Evolutionary conservation across 2,888 invertebrate genomes (phyloP).

Genomic region (Dryomyza anilis): DNA sequence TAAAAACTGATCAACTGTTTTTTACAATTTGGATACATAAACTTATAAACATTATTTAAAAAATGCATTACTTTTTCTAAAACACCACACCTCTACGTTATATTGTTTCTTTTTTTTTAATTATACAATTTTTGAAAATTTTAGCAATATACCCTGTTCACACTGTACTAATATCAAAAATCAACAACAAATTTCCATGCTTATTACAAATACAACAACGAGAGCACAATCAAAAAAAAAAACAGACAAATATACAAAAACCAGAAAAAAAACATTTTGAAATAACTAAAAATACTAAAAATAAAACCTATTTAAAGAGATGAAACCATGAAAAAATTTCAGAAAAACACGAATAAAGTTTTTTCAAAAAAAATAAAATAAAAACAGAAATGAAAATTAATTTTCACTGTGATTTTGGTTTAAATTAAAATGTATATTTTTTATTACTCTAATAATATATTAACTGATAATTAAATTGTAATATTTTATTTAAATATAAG

Average conservation of each 20-base stretch:
- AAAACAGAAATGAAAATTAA: too few species aligned
- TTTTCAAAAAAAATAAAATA: constrained; percentile 35
- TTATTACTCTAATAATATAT: constrained; percentile 20
- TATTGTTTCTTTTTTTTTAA: too few species aligned
- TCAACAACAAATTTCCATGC: constrained; percentile 3
- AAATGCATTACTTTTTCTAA: too few species aligned
- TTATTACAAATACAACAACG: constrained; percentile 11
- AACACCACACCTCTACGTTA: too few species aligned
- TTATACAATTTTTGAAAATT: too few species aligned
- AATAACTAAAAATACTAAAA: constrained; percentile 55
- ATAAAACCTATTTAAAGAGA: constrained; percentile 58
- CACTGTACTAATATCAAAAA: neutral
- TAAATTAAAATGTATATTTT: constrained; percentile 34
- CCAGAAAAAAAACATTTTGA: constrained; percentile 40
- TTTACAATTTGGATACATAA: too few species aligned
- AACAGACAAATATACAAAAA: constrained; percentile 32
- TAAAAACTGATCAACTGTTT: too few species aligned
- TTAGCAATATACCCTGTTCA: too few species aligned
- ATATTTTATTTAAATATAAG: too few species aligned
- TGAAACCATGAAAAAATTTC: constrained; percentile 57
- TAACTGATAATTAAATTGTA: neutral
- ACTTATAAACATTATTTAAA: too few species aligned
- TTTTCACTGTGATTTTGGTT: too few species aligned
- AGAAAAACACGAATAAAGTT: constrained; percentile 35
- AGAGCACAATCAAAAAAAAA: constrained; percentile 19